Percentiles rank a stretch among this genome's conserved stretches.
Evolutionary conservation across 1,140 invertebrate species (phyloP).

Genomic region (Papilio glaucus): DNA sequence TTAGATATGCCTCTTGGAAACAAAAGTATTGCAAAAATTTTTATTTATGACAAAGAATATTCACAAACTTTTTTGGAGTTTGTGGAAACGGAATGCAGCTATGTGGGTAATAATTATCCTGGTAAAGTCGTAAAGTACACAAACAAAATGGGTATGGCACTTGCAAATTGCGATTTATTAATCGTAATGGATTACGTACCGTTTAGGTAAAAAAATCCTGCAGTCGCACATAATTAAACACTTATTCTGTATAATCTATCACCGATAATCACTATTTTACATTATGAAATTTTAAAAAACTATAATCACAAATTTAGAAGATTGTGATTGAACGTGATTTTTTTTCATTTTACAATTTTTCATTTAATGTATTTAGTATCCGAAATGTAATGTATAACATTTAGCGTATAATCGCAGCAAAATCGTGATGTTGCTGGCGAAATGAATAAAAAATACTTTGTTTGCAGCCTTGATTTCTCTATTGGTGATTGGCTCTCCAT

Average conservation of each 20-base stretch:
- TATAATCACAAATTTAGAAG: too few relatives aligned
- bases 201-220: slow-evolving; percentile 59
- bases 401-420: too few relatives aligned
- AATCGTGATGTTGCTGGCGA: too few relatives aligned
- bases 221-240: too few relatives aligned
- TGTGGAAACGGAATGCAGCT: slow-evolving; percentile 70
- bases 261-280: too few relatives aligned
- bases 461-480: slow-evolving; percentile 54
- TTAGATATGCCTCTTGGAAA: slow-evolving; percentile 51
- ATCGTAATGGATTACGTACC: slow-evolving; percentile 71
- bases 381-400: too few relatives aligned
- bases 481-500: slow-evolving; percentile 69
- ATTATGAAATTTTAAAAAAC: too few relatives aligned
- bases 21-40: slow-evolving; percentile 65
- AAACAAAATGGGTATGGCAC: slow-evolving; percentile 70
- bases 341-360: too few relatives aligned
- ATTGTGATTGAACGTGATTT: too few relatives aligned
- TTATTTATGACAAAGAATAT: slow-evolving; percentile 62
- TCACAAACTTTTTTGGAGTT: slow-evolving; percentile 57
- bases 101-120: slow-evolving; percentile 54
- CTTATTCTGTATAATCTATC: too few relatives aligned
- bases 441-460: slow-evolving; percentile 36
- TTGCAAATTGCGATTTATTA: slow-evolving; percentile 66
- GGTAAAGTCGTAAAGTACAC: slow-evolving; percentile 66
- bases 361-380: too few relatives aligned